Conservation (phyloP, 2,113 vertebrate species). For the Harpagus bidentatus region DNA sequence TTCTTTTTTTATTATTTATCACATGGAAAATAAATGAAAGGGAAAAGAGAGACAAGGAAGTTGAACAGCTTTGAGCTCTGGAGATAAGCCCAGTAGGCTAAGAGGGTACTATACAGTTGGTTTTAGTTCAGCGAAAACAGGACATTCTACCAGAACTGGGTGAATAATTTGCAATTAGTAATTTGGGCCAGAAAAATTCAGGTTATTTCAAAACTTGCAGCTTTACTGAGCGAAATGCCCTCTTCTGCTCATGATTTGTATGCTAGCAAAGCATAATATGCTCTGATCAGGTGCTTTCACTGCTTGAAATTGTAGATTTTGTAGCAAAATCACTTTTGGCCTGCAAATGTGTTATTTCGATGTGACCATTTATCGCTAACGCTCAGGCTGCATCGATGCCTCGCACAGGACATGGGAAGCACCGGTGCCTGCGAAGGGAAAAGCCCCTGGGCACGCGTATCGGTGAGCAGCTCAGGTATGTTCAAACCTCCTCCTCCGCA, state of each 20-base stretch:
- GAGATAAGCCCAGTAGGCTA: conserved; percentile 60
- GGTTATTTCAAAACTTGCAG: background rate
- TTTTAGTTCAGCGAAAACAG: conserved; percentile 35
- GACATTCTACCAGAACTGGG: background rate
- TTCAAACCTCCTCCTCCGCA: background rate
- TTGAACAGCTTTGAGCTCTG: conserved; percentile 23
- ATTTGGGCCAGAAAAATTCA: background rate
- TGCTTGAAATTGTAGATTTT: background rate
- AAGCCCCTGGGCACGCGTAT: background rate
- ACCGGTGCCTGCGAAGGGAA: fast-evolving
- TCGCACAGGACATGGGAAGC: background rate
- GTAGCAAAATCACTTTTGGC: background rate
- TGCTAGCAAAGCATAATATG: background rate
- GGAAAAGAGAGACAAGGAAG: background rate
- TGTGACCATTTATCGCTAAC: fast-evolving
- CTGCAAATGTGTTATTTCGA: background rate
- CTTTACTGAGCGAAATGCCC: background rate
- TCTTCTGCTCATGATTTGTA: background rate
- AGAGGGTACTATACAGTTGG: background rate
- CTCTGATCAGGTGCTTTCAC: background rate
- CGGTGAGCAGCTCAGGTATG: background rate
- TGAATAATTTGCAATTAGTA: conserved; percentile 37
- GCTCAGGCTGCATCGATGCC: background rate
- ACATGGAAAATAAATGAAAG: background rate
- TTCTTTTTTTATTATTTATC: background rate